Evolutionary conservation across 2,113 vertebrate species (phyloP), one percentile per base, ranked within the genome.

Genomic region (Cryptomyrus ogoouensis): DNA sequence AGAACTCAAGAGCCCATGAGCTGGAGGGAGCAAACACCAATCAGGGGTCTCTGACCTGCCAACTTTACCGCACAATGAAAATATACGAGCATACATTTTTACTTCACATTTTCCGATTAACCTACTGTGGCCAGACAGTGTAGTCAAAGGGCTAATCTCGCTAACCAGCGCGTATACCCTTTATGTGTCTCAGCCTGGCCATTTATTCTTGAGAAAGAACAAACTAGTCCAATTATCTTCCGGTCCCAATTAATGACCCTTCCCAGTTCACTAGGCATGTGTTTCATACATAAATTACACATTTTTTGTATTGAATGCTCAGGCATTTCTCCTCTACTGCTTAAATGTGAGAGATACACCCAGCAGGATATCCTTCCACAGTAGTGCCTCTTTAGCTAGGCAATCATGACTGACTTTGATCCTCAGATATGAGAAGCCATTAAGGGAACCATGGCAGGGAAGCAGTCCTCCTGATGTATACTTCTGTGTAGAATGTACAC

Each of bases 261-360:
- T 62, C 88, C 80, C 58, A 91, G 90, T 92, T 92, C 88, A 86
- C 87, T n/a, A 87, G 21, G 89, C 84, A 77, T 87, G 70, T 92
- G 89, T 46, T 49, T 44, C 84, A 46, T 74, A 88, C 89, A 94
- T 94, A 90, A 93, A 94, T 95, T 94, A 95, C 94, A 93, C 91
- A 95, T 91, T 90, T 91, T 89, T 86, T 94, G 91, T 93, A 91
- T 93, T 93, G 93, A 95, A 93, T 90, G 91, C 90, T 88, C 66
- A 70, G 56, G 91, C 90, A 91, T 91, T 91, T 49, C 89, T 90
- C 47, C 80, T 92, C 35, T 87, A 94, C 94, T 95, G 92, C 93
- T 94, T 94, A 89, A 91, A 90, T 89, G 86, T 92, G 27, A 92
- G 90, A 91, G 91, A 49, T n/a, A 66, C 24, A 89, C 94, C 92